Evolutionary conservation across 2,888 invertebrate species (phyloP).

Genomic region (Scaptomyza flava): DNA sequence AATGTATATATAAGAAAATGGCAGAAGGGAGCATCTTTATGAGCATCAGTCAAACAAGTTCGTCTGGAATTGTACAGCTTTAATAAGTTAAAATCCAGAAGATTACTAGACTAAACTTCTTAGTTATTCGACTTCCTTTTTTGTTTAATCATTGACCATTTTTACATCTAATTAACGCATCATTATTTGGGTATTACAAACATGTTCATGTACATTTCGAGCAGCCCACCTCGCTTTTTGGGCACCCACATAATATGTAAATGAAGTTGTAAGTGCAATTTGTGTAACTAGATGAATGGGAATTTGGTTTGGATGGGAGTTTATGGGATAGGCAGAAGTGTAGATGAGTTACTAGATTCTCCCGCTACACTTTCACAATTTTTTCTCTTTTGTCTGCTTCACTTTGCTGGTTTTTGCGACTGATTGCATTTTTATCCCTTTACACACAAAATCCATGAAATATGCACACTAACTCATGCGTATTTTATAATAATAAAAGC

Average conservation of each 20-base stretch:
- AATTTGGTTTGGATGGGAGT: neutral
- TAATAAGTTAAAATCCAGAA: too few species aligned
- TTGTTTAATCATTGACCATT: neutral
- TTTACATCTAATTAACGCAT: neutral
- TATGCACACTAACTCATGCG: constrained; percentile 79
- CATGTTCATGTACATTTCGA: neutral
- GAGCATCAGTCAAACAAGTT: too few species aligned
- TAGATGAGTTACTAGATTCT: neutral
- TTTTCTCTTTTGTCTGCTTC: constrained; percentile 62
- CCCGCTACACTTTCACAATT: neutral
- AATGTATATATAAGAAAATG: too few species aligned
- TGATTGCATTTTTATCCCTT: constrained; percentile 79
- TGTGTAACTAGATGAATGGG: constrained; percentile 24
- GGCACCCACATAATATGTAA: constrained; percentile 25
- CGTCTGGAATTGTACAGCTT: too few species aligned
- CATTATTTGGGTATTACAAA: neutral
- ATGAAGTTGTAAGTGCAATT: constrained; percentile 59
- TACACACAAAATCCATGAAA: constrained; percentile 78
- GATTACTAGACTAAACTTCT: too few species aligned
- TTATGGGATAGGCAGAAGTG: neutral
- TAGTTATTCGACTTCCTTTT: neutral
- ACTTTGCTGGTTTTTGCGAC: constrained; percentile 78
- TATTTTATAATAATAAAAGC: constrained; percentile 78
- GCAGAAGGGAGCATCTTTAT: too few species aligned
- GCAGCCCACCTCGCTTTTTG: neutral